Conservation (phyloP, 2,113 vertebrate species). For the Sorex fumeus region DNA sequence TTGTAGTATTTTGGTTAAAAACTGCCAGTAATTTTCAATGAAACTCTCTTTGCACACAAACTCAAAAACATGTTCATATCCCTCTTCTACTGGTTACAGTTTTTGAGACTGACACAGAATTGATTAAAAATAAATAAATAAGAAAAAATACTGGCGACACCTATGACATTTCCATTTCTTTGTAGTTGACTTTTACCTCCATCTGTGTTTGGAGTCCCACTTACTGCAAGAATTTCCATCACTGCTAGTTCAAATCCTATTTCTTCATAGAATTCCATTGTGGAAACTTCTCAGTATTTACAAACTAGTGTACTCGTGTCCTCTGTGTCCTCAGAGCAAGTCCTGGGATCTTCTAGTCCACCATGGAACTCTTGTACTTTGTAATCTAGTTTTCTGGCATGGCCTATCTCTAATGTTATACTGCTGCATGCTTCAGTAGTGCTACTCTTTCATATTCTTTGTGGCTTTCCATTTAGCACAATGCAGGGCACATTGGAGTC, state of each 20-base stretch:
- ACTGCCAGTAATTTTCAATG: conserved; percentile 44
- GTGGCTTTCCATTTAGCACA: neutral
- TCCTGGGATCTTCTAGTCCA: neutral
- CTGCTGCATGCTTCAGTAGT: neutral
- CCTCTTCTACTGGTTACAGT: neutral
- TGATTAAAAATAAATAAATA: neutral
- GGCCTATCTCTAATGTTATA: neutral
- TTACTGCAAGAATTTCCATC: neutral
- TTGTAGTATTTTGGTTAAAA: conserved; percentile 71
- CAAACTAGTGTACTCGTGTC: neutral
- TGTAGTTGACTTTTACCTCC: neutral
- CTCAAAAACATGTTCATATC: neutral
- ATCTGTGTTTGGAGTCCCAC: neutral
- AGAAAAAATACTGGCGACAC: conserved; percentile 50
- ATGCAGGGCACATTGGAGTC: neutral
- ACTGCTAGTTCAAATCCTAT: conserved; percentile 48
- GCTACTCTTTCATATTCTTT: neutral
- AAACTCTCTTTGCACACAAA: conserved; percentile 42
- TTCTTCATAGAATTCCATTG: conserved; percentile 14
- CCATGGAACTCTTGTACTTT: conserved; percentile 1
- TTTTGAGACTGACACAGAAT: conserved; percentile 28
- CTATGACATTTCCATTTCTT: neutral
- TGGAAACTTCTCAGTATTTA: neutral
- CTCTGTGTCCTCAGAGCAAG: conserved; percentile 5
- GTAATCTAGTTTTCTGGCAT: neutral